Percentiles rank a stretch among this genome's conserved stretches.
phyloP scores from a whole-genome alignment of 2,888 invertebrate genomes.

The Didymodactylos carnosus region DNA sequence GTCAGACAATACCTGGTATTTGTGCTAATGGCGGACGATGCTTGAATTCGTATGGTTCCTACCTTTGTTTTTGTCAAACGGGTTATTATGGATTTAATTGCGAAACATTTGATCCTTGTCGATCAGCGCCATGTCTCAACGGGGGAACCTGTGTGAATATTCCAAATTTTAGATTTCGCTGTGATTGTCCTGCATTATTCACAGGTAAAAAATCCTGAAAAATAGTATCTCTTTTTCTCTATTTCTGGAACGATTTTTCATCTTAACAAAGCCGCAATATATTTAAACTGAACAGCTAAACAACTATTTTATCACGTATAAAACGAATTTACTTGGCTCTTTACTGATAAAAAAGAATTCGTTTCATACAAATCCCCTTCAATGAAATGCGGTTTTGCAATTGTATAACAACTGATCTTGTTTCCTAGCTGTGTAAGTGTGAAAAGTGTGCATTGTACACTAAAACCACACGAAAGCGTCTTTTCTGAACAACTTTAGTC shows the following conservation, averaged over 20 bases:
- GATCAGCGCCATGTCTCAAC: slow-evolving; percentile 6
- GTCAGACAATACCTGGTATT: neutral
- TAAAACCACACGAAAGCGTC: no score
- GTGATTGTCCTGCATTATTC: neutral
- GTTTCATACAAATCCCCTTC: no score
- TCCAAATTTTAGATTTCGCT: neutral
- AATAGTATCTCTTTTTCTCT: neutral
- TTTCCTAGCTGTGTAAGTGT: no score
- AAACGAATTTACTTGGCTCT: no score
- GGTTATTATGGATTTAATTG: slow-evolving; percentile 6
- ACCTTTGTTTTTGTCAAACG: slow-evolving; percentile 1
- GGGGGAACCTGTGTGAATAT: neutral
- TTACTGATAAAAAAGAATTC: no score
- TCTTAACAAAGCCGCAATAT: no score
- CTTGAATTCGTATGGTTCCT: neutral
- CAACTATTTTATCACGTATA: no score
- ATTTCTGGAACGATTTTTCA: neutral
- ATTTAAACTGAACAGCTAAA: no score
- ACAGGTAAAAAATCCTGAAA: neutral
- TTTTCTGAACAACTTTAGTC: no score
- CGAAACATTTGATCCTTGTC: slow-evolving; percentile 2
- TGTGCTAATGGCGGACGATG: slow-evolving; percentile 7
- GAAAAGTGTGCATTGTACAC: no score
- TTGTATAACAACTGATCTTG: no score
- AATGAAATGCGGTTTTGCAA: no score